These are phyloP conservation scores for Anarrhichthys ocellatus DNA, from an alignment of 2,113 vertebrate genomes.

Conservation along the genomic window DNA sequence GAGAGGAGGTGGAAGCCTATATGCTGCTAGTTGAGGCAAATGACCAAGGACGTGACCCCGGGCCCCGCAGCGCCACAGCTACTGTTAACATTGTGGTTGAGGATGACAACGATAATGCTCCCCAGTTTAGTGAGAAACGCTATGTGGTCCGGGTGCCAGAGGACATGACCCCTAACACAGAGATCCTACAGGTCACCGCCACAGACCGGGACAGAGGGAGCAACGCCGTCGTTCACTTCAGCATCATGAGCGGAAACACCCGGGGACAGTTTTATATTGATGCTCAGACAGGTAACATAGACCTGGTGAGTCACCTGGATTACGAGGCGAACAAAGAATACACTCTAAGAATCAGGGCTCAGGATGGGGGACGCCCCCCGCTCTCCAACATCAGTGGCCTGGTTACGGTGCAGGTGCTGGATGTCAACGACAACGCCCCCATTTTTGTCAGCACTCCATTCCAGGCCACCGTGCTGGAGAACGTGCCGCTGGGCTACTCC, in stretches of 20 bases:
- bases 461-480: constrained; percentile 95
- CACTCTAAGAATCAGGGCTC: constrained; percentile 90
- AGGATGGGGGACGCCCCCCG: constrained; percentile 93
- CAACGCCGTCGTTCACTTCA: constrained; percentile 94
- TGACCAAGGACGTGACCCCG: constrained; percentile 92
- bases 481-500: constrained; percentile 92
- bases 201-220: constrained; percentile 91
- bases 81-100: constrained; percentile 90
- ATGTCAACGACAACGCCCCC: constrained; percentile 94
- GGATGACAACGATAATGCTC: constrained; percentile 95
- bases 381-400: constrained; percentile 95
- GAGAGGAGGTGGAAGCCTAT: constrained; percentile 90
- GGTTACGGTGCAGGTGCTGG: constrained; percentile 93
- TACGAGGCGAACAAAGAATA: constrained; percentile 95
- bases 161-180: constrained; percentile 86
- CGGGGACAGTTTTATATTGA: constrained; percentile 97
- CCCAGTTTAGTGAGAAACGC: constrained; percentile 95
- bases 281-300: constrained; percentile 91
- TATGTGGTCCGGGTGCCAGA: constrained; percentile 92
- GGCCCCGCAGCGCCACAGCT: constrained; percentile 90
- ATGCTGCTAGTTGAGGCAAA: constrained; percentile 90
- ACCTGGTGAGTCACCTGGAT: constrained; percentile 92
- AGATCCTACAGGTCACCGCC: constrained; percentile 90
- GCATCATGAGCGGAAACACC: constrained; percentile 97
- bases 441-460: constrained; percentile 97